Base-by-base conservation (phyloP, 2,888 invertebrate genomes). In the Anoplius nigerrimus region DNA sequence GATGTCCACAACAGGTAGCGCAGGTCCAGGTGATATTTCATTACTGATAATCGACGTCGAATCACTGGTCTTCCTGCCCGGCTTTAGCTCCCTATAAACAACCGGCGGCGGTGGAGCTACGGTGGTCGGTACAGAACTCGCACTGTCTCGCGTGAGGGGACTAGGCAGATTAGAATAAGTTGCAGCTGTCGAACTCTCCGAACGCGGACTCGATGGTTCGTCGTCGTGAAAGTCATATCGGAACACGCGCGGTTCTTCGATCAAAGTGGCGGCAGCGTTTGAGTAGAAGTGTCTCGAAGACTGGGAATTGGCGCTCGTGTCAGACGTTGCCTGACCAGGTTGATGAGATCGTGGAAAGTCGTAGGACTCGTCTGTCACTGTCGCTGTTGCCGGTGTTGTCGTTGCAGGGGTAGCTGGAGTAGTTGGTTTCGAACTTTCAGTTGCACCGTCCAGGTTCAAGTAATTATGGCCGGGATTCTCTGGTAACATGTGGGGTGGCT, bases 261-360 rank as follows among this genome's bases (percentile, higher is more conserved):
- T 82, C 11, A 80, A 83, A 4, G 90, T 89, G 43, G 92, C 92
- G 2, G 92, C 92, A 5, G 92, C 92, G 83, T 93, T 93, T 59
- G 91, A 90, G 79, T 93, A 93, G 76, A 91, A 92, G 83, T 92
- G 92, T 62, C 90, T 88, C 27, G 87, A 82, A 13, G 83, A 82
- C 45, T 86, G 75, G 1, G 85, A 84, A 53, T 81, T 79, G 13
- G 83, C 75, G 34, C 76, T 82, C 3, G 80, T 77, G 48, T 81
- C 79, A 43, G 83, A 74, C 22, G 87, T 87, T 42, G 69, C 83
- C 65, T 89, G 89, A 2, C 79, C 82, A 2, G 84, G 85, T 82
- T 92, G 91, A 86, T 93, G 93, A 27, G 93, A 93, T 72, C 94
- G 90, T 18, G 94, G 94, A 88, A 94, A 93, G 85, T 94, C 94